phyloP scores from a whole-genome alignment of 2,797 vertebrate species.

The Toxotes lorentzi region DNA sequence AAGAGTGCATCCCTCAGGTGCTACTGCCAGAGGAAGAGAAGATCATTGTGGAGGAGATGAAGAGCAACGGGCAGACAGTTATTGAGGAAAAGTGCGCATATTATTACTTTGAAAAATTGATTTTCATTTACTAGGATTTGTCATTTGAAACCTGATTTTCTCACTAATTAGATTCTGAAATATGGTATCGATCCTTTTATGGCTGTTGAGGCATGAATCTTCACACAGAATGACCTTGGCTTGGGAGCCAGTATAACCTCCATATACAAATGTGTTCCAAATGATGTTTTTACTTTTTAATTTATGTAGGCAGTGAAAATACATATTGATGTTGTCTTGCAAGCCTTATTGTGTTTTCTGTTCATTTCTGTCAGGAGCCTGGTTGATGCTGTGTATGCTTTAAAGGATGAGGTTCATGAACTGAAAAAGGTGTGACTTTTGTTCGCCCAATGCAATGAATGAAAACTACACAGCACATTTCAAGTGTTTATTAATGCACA shows the following conservation, averaged over 20 bases:
- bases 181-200: conserved; percentile 38
- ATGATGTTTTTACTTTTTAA: background rate
- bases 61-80: conserved; percentile 95
- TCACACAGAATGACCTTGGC: background rate
- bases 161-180: conserved; percentile 31
- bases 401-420: conserved; percentile 98
- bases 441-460: background rate
- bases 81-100: conserved; percentile 94
- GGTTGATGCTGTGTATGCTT: conserved; percentile 97
- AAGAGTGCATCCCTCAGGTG: conserved; percentile 93
- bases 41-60: conserved; percentile 96
- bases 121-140: conserved; percentile 3
- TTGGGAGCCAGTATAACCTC: background rate
- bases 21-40: conserved; percentile 97
- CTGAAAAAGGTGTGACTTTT: conserved; percentile 89
- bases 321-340: background rate
- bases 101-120: conserved; percentile 1
- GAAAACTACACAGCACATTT: background rate
- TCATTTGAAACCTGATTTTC: conserved; percentile 2
- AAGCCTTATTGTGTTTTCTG: background rate
- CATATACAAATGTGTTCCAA: background rate
- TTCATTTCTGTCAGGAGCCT: conserved; percentile 89
- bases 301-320: background rate
- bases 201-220: background rate
- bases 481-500: background rate